Evolutionary conservation across 2,797 vertebrate species (phyloP).

Genomic region (Schizopygopsis malacanthus): DNA sequence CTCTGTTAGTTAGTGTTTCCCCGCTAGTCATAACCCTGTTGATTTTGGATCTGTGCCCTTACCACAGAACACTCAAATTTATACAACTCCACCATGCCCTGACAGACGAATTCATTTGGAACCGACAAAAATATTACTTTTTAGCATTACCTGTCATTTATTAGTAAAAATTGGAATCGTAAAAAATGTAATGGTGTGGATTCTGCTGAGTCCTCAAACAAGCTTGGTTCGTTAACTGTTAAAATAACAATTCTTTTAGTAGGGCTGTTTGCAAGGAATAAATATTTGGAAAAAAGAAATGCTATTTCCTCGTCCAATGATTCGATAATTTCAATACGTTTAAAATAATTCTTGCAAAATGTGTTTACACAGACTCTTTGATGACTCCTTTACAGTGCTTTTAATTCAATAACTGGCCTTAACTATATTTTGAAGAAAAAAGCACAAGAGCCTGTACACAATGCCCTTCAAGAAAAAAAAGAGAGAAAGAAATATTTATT

Average conservation of each 20-base stretch:
- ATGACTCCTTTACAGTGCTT: neutral
- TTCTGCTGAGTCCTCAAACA: conserved; percentile 5
- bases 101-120: neutral
- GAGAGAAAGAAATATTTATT: neutral
- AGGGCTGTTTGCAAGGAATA: neutral
- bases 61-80: conserved; percentile 30
- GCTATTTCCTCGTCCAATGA: neutral
- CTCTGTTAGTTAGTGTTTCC: conserved; percentile 3
- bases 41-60: conserved; percentile 37
- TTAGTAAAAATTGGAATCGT: neutral
- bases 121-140: conserved; percentile 33
- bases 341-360: conserved; percentile 4
- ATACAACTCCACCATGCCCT: neutral
- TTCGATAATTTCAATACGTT: neutral
- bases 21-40: conserved; percentile 38
- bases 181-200: neutral
- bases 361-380: neutral
- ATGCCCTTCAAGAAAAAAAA: neutral
- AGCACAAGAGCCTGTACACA: neutral
- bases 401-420: neutral
- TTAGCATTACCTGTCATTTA: conserved; percentile 21
- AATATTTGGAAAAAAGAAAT: conserved; percentile 6
- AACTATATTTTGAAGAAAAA: neutral
- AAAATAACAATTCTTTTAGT: neutral
- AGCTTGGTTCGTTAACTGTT: neutral